phyloP scores from a whole-genome alignment of 2,113 vertebrate genomes.

The Neopipo cinnamomea region DNA sequence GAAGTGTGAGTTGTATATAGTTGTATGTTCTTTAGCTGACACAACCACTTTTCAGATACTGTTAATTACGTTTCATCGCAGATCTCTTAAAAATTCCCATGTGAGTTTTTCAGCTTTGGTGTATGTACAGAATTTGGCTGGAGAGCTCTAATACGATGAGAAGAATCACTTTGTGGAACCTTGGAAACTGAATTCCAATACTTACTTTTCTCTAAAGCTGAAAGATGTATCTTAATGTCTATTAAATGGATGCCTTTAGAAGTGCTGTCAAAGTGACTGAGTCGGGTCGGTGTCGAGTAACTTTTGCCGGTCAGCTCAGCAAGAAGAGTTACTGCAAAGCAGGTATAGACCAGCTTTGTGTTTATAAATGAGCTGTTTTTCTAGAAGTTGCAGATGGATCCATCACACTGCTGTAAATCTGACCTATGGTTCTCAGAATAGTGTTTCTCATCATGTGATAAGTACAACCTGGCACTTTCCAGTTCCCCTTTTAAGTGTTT shows the following conservation, averaged over 20 bases:
- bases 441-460: not conserved
- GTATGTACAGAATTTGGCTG: not conserved
- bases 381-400: not conserved
- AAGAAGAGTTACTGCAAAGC: not conserved
- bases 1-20: not conserved
- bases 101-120: not conserved
- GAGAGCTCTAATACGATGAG: not conserved
- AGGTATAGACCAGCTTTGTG: not conserved
- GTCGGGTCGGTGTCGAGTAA: not conserved
- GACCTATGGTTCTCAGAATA: not conserved
- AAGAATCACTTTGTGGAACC: not conserved
- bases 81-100: not conserved
- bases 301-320: not conserved
- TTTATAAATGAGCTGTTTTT: not conserved
- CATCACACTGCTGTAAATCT: not conserved
- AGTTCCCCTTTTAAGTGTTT: constrained; percentile 42
- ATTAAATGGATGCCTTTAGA: not conserved
- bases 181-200: not conserved
- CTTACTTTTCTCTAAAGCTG: not conserved
- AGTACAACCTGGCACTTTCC: not conserved
- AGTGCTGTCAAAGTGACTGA: not conserved
- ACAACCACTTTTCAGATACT: not conserved
- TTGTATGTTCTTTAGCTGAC: not conserved
- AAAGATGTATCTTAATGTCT: not conserved
- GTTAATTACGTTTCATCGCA: not conserved